A percentile compares a stretch with the other conserved stretches of the same genome.
These are phyloP conservation scores for Merops nubicus DNA, from an alignment of 2,113 vertebrate species.

Conservation along the genomic window DNA sequence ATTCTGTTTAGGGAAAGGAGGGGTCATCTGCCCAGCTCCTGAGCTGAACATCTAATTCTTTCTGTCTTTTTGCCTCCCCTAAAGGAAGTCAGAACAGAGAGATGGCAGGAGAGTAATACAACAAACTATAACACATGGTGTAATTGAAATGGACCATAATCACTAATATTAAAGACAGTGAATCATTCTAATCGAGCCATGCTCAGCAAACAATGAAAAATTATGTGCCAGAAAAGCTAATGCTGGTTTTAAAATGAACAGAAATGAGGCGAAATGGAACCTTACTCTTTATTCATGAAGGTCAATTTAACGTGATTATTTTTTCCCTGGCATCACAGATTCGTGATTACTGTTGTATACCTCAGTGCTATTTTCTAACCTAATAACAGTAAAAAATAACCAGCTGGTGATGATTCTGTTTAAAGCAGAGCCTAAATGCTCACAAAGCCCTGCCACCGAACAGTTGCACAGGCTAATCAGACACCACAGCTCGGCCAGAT, in stretches of 20 bases:
- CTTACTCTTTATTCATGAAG: constrained; percentile 80
- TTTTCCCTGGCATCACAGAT: constrained; percentile 66
- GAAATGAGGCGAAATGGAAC: constrained; percentile 79
- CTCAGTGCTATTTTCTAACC: constrained; percentile 73
- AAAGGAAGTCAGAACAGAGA: constrained; percentile 40
- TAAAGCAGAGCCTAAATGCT: constrained; percentile 57
- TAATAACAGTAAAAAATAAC: constrained; percentile 76
- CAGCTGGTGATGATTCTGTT: constrained; percentile 72
- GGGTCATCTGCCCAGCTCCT: not conserved
- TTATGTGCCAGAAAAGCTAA: constrained; percentile 79
- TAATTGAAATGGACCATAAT: constrained; percentile 79
- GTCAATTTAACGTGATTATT: constrained; percentile 79
- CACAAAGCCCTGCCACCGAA: constrained; percentile 36
- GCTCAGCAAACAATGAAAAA: constrained; percentile 83
- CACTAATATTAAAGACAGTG: constrained; percentile 81
- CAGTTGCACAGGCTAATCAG: constrained; percentile 59
- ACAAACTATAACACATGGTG: constrained; percentile 66
- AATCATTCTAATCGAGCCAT: constrained; percentile 79
- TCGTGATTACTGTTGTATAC: constrained; percentile 76
- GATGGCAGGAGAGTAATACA: constrained; percentile 62
- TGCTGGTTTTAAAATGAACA: constrained; percentile 78
- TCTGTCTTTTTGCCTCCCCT: not conserved
- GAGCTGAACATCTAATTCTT: not conserved
- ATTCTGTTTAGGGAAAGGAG: not conserved
- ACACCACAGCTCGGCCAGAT: constrained; percentile 35